Evolutionary conservation across 2,113 vertebrate genomes (phyloP).

Genomic region (Mastomys natalensis): DNA sequence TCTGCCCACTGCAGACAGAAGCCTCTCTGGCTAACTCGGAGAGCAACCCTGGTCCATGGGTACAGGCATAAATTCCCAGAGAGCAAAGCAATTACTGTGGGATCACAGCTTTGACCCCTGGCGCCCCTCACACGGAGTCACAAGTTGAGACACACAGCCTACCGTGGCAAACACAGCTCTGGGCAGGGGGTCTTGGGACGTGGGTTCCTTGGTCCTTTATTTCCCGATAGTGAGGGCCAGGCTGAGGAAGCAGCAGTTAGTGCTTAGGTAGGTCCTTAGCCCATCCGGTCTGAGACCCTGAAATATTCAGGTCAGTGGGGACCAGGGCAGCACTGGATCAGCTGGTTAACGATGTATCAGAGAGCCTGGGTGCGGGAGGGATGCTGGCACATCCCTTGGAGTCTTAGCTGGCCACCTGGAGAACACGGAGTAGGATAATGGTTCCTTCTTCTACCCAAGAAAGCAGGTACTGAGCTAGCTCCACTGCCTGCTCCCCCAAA

Average conservation of each 20-base stretch:
- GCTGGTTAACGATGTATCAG: too few relatives aligned
- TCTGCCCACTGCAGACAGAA: too few relatives aligned
- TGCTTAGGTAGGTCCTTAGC: not conserved
- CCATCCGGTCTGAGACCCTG: not conserved
- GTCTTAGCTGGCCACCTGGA: too few relatives aligned
- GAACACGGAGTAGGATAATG: accelerated
- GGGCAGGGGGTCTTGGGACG: not conserved
- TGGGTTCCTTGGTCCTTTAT: not conserved
- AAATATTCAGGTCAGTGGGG: not conserved
- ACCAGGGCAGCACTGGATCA: not conserved
- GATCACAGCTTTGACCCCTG: accelerated
- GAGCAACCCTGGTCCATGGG: not conserved
- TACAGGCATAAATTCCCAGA: not conserved
- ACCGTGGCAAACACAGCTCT: not conserved
- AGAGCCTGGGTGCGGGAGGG: not conserved
- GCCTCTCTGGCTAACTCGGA: not conserved
- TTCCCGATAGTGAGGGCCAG: not conserved
- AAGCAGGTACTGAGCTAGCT: too few relatives aligned
- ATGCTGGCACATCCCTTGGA: not conserved
- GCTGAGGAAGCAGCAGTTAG: not conserved
- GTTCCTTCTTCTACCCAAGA: not conserved
- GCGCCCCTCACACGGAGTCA: not conserved
- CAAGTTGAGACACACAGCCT: accelerated
- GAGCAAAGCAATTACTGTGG: accelerated
- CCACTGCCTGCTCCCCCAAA: not conserved